phyloP scores from a whole-genome alignment of 2,113 vertebrate species.

The Myrmophylax atrothorax region DNA sequence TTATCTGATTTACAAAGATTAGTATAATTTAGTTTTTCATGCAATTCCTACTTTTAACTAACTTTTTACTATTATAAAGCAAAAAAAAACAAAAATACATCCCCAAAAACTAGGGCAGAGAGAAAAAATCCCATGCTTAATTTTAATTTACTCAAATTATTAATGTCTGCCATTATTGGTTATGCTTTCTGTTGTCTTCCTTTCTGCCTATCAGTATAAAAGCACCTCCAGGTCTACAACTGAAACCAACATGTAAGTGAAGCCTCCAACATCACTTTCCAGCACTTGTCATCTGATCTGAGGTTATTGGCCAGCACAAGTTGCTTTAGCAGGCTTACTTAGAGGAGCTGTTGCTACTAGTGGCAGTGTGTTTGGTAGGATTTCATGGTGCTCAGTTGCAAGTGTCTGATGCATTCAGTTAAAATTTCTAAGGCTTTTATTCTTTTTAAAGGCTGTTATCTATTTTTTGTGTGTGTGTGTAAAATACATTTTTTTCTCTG shows the following conservation, averaged over 20 bases:
- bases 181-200: conserved; percentile 48
- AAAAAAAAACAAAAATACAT: background rate
- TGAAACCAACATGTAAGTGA: conserved; percentile 35
- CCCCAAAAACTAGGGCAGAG: background rate
- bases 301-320: conserved; percentile 76
- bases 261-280: conserved; percentile 28
- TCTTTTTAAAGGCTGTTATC: background rate
- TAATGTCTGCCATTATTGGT: conserved; percentile 42
- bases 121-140: background rate
- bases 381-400: background rate
- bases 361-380: conserved; percentile 67
- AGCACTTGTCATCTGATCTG: conserved; percentile 74
- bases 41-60: background rate
- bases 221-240: conserved; percentile 9
- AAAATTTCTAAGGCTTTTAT: background rate
- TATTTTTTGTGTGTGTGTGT: too few species aligned
- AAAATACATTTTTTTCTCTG: background rate
- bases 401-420: background rate
- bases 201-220: background rate
- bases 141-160: conserved; percentile 69
- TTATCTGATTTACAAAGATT: background rate
- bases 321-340: conserved; percentile 37
- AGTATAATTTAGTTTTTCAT: background rate
- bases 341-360: conserved; percentile 61
- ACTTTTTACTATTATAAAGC: background rate